Percentiles rank a stretch among this genome's conserved stretches.
phyloP scores from a whole-genome alignment of 2,888 invertebrate genomes.

The Eledona agricola region DNA sequence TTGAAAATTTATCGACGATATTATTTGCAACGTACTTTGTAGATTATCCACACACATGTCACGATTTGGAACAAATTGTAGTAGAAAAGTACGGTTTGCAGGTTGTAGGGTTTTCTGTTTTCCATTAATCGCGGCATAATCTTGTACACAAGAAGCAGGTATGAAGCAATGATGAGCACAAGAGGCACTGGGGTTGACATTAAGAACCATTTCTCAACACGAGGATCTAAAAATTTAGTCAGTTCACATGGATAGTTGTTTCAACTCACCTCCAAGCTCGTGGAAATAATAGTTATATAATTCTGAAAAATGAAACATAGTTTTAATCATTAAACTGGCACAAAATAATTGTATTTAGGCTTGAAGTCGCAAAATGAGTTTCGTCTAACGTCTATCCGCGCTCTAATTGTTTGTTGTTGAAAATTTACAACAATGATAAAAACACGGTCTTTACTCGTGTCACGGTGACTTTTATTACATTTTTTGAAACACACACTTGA shows the following conservation, averaged over 20 bases:
- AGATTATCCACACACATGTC: conserved; percentile 72
- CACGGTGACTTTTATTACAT: too few relatives aligned
- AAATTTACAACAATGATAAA: too few relatives aligned
- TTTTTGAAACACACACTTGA: too few relatives aligned
- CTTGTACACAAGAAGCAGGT: conserved; percentile 64
- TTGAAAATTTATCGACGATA: conserved; percentile 49
- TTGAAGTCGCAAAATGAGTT: too few relatives aligned
- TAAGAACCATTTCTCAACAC: conserved; percentile 65
- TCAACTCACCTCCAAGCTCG: conserved; percentile 11
- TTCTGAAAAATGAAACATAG: too few relatives aligned
- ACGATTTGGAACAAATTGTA: conserved; percentile 88
- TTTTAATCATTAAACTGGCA: too few relatives aligned
- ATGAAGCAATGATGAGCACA: conserved; percentile 61
- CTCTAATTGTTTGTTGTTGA: too few relatives aligned
- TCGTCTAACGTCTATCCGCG: too few relatives aligned
- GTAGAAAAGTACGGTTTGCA: conserved; percentile 72
- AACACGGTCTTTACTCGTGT: too few relatives aligned
- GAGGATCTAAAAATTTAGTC: background rate
- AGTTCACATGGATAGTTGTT: background rate
- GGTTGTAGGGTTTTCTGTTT: conserved; percentile 70
- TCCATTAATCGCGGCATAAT: conserved; percentile 74
- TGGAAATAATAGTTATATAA: conserved; percentile 8
- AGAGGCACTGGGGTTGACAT: conserved; percentile 66
- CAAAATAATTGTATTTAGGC: too few relatives aligned
- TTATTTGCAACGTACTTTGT: conserved; percentile 67